Evolutionary conservation across 2,888 invertebrate genomes (phyloP), one percentile per base, ranked within the genome.

Genomic region (Hyposoter dolosus): DNA sequence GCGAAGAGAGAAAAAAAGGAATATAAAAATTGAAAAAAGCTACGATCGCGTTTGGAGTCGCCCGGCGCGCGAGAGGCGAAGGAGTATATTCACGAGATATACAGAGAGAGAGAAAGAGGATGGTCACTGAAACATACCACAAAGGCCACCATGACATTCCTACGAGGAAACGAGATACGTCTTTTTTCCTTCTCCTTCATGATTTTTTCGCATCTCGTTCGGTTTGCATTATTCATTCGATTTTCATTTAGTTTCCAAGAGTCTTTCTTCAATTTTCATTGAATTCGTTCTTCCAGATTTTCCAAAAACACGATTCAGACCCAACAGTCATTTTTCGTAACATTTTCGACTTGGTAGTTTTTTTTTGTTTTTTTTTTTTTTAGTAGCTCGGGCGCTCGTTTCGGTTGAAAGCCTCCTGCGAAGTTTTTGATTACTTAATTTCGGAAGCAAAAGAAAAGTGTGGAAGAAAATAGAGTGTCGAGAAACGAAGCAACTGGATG

Each of bases 121-220:
- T 85, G 69, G 63, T 78, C 76, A 82, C 72, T 81, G 60, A 53
- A 83, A 74, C 66, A 83, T 68, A 74, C 77, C 80, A 78, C 68
- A 83, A 74, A 83, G 85, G 82, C 79, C 77, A 81, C 74, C 74
- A 68, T 72, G 80, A 86, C 80, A 86, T 86, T 86, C 83, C 83
- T 68, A 28, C 66, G 76, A 66, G 76, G 77, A 86, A 83, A 83
- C 74, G 50, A 81, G 81, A 83, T 83, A 71, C 66, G 71, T 74
- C 76, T 72, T 69, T 76, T 68, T 71, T 56, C 65, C 45, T 79
- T 65, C 53, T 45, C 17, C 66, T 47, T 78, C 68, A 53, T 28
- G 50, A 50, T 53, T 71, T 75, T 72, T 84, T 75, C 47, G 43
- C 19, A 23, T 66, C 32, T 17, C 19, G 15, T 40, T 77, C 28